phyloP scores from a whole-genome alignment of 2,888 invertebrate species.

The Hirtodrosophila alboralis region DNA sequence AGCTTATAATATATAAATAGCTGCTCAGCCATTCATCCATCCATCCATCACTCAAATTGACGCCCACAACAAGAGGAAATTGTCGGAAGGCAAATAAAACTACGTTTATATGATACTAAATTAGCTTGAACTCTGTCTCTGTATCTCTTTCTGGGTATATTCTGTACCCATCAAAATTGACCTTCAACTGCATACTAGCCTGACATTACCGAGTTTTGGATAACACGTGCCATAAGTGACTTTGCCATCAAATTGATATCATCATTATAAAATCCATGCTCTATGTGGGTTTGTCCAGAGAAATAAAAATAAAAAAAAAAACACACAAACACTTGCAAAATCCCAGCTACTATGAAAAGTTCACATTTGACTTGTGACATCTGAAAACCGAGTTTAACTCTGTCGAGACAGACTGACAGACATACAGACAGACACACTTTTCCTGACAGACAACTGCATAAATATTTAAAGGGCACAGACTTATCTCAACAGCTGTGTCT shows the following conservation, averaged over 20 bases:
- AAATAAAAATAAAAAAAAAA: too few relatives aligned
- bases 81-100: constrained; percentile 3
- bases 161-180: constrained; percentile 4
- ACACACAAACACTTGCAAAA: constrained; percentile 4
- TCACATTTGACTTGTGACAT: constrained; percentile 62
- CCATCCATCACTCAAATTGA: constrained; percentile 47
- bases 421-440: too few relatives aligned
- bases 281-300: too few relatives aligned
- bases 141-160: background rate
- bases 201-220: constrained; percentile 3
- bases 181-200: constrained; percentile 10
- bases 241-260: constrained; percentile 46
- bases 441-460: too few relatives aligned
- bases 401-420: constrained; percentile 6
- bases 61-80: constrained; percentile 59
- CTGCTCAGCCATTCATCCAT: too few relatives aligned
- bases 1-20: constrained; percentile 1
- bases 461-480: constrained; percentile 29
- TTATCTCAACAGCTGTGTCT: too few relatives aligned
- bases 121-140: constrained; percentile 39
- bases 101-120: constrained; percentile 39
- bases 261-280: constrained; percentile 36
- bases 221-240: constrained; percentile 20
- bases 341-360: constrained; percentile 18
- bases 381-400: constrained; percentile 28